A percentile compares a stretch with the other conserved stretches of the same genome.
Evolutionary conservation across 2,113 vertebrate species (phyloP).

Genomic region (Saccopteryx bilineata): DNA sequence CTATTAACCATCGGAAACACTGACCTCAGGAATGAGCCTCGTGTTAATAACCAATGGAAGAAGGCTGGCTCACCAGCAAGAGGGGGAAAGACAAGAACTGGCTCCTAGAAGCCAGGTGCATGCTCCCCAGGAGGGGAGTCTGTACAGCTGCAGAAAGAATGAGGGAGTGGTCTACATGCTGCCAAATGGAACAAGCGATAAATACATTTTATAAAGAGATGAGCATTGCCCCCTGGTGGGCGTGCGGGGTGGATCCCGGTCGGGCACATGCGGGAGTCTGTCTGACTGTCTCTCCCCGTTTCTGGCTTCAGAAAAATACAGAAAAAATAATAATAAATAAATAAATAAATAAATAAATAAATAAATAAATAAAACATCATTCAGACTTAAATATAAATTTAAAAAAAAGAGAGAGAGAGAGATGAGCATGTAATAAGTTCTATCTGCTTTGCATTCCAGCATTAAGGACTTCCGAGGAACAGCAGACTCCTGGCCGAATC

Average conservation of each 20-base stretch:
- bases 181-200: neutral
- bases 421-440: rapidly evolving
- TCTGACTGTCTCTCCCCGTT: too few relatives aligned
- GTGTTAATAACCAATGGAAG: neutral
- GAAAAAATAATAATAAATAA: too few relatives aligned
- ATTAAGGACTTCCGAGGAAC: neutral
- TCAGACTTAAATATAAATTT: too few relatives aligned
- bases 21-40: constrained; percentile 66
- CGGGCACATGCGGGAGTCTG: too few relatives aligned
- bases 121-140: neutral
- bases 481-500: rapidly evolving
- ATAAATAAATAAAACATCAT: too few relatives aligned
- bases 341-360: too few relatives aligned
- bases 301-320: too few relatives aligned
- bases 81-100: too few relatives aligned
- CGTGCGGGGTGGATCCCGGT: too few relatives aligned
- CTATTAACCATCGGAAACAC: constrained; percentile 63
- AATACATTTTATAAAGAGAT: neutral
- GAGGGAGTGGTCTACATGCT: rapidly evolving
- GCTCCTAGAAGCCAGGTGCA: rapidly evolving
- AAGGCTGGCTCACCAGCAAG: neutral
- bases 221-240: too few relatives aligned
- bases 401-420: too few relatives aligned
- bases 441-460: neutral
- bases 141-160: neutral